A percentile compares a stretch with the other conserved stretches of the same genome.
These are phyloP conservation scores for Papilio polytes DNA, from an alignment of 1,140 invertebrate species.

Conservation along the genomic window DNA sequence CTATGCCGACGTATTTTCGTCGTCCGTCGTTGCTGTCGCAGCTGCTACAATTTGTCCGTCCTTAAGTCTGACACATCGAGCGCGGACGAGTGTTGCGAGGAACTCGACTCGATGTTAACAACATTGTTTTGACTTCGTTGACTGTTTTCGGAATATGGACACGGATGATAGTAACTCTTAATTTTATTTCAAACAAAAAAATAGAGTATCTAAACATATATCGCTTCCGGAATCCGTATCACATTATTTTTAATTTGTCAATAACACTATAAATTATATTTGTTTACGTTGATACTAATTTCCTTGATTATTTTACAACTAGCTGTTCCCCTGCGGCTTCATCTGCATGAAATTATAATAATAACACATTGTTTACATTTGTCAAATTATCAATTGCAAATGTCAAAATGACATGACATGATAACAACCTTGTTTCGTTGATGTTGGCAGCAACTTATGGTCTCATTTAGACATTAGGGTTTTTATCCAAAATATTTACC, in stretches of 20 bases:
- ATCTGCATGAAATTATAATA: no score
- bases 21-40: constrained; percentile 56
- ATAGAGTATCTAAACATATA: neutral
- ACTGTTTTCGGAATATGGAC: constrained; percentile 67
- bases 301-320: neutral
- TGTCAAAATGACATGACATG: no score
- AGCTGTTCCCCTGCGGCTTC: no score
- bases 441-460: no score
- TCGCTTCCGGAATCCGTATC: constrained; percentile 29
- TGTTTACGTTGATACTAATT: neutral
- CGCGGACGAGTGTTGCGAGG: constrained; percentile 50
- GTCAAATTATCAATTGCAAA: no score
- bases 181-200: constrained; percentile 46
- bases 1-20: constrained; percentile 68
- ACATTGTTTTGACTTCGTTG: constrained; percentile 73
- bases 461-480: no score
- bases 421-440: no score
- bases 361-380: no score
- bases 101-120: constrained; percentile 71
- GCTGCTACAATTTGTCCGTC: constrained; percentile 70
- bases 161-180: constrained; percentile 36
- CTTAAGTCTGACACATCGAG: constrained; percentile 50
- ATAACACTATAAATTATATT: constrained; percentile 4
- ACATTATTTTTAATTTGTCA: constrained; percentile 39
- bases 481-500: no score